Evolutionary conservation across 2,888 invertebrate species (phyloP).

Genomic region (Cistogaster globosa): DNA sequence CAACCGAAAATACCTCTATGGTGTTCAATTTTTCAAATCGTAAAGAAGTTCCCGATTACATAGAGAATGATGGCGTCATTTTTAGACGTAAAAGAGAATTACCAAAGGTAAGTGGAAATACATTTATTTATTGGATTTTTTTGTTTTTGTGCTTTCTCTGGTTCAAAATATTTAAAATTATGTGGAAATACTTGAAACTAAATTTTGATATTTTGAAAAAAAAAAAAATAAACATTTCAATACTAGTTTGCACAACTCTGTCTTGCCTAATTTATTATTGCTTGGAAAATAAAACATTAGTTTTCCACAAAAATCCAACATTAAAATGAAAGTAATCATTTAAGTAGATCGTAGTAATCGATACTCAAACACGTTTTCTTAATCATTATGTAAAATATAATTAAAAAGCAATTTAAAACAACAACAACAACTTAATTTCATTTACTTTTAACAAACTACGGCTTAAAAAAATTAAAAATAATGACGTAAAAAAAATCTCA

Average conservation of each 20-base stretch:
- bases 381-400: constrained; percentile 25
- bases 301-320: too few species aligned
- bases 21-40: constrained; percentile 94
- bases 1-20: constrained; percentile 87
- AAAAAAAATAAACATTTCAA: too few species aligned
- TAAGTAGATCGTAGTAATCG: constrained; percentile 2
- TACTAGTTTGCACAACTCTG: too few species aligned
- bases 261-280: too few species aligned
- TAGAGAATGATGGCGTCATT: constrained; percentile 93
- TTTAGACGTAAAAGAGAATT: constrained; percentile 87
- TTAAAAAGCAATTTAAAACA: constrained; percentile 20
- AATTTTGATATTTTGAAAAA: too few species aligned
- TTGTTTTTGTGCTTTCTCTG: not conserved
- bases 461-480: too few species aligned
- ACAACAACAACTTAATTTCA: too few species aligned
- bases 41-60: constrained; percentile 94
- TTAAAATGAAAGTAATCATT: constrained; percentile 2
- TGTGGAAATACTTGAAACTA: too few species aligned
- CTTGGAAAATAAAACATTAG: too few species aligned
- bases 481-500: too few species aligned
- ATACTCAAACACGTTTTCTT: constrained; percentile 16
- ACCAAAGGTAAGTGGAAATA: constrained; percentile 87
- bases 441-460: too few species aligned
- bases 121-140: not conserved
- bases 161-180: too few species aligned